Base-by-base conservation (phyloP, 1,140 invertebrate genomes). In the Dreissena rostriformis region DNA sequence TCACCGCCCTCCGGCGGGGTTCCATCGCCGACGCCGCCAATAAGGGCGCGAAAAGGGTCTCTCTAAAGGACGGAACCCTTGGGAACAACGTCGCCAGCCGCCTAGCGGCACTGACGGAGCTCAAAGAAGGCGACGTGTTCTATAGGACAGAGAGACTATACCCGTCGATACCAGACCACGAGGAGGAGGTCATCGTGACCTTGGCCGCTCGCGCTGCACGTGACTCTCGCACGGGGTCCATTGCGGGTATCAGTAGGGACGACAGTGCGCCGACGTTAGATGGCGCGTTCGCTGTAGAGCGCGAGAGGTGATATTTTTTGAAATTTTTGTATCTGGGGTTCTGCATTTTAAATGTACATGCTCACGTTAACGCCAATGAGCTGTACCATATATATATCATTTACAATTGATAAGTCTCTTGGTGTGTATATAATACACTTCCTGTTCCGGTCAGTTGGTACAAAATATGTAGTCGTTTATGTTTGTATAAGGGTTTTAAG, bases 61-160 rank as follows among this genome's bases (percentile, higher is more conserved):
- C 86, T 11, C 29, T 88, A 8, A 87, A 86, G 57, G 87, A 88
- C 49, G 84, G 84, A 22, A 86, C 77, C 17, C 53, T 88, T 19
- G 57, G 67, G 14, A 71, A 75, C 53, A 63, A 81, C 10, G 66
- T 73, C 19, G 28, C 52, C 12, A 68, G 75, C 52, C 77, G 82
- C 14, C 63, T 77, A 22, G 70, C 65, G 0, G 78, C 84, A 15
- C 51, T 88, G 0, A 61, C 81, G 17, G 86, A 88, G 52, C 82
- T 90, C 5, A 84, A 84, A 71, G 87, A 88, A 22, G 89, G 89
- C 0, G 89, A 90, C 53, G 73, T 81, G 0, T 90, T 78, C 71
- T 90, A 90, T 63, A 85, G 81, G 67, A 90, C 87, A 15, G 84
- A 86, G 17, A 70, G 83, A 19, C 78, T 82, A 12, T 88, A 86